Conservation (phyloP, 2,888 invertebrate species). For the Ochropleura leucogaster region DNA sequence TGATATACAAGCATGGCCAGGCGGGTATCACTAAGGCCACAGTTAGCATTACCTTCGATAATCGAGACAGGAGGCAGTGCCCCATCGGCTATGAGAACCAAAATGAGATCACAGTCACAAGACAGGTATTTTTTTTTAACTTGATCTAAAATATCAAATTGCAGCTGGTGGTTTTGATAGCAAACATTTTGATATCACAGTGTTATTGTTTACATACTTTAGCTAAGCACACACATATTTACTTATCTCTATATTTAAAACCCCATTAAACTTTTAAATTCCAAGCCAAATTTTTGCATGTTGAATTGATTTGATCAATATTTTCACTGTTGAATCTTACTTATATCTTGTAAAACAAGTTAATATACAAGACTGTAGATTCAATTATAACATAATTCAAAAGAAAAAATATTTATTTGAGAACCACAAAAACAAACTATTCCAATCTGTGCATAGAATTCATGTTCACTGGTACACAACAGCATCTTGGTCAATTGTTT, state of each 20-base stretch:
- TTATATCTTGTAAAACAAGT: too few relatives aligned
- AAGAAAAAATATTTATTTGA: too few relatives aligned
- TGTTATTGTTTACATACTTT: background rate
- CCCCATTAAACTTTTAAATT: conserved; percentile 1
- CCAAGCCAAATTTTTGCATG: background rate
- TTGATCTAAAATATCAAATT: background rate
- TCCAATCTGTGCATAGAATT: too few relatives aligned
- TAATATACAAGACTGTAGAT: background rate
- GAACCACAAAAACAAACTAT: too few relatives aligned
- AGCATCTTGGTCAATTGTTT: background rate
- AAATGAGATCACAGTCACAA: conserved; percentile 97
- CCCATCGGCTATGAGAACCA: conserved; percentile 98
- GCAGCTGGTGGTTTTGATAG: background rate
- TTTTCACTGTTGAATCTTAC: conserved; percentile 5
- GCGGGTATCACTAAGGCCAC: conserved; percentile 98
- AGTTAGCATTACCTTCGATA: conserved; percentile 99
- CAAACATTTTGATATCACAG: background rate
- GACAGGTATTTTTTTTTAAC: conserved; percentile 91
- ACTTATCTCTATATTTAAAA: background rate
- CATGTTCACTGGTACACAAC: too few relatives aligned
- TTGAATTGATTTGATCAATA: conserved; percentile 11
- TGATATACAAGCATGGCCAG: conserved; percentile 99
- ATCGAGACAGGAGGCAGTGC: conserved; percentile 94
- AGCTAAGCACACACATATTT: background rate
- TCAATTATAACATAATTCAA: too few relatives aligned